A percentile compares a stretch with the other conserved stretches of the same genome.
These are phyloP conservation scores for Eustalomyia histrio DNA, from an alignment of 2,888 invertebrate species.

Conservation along the genomic window DNA sequence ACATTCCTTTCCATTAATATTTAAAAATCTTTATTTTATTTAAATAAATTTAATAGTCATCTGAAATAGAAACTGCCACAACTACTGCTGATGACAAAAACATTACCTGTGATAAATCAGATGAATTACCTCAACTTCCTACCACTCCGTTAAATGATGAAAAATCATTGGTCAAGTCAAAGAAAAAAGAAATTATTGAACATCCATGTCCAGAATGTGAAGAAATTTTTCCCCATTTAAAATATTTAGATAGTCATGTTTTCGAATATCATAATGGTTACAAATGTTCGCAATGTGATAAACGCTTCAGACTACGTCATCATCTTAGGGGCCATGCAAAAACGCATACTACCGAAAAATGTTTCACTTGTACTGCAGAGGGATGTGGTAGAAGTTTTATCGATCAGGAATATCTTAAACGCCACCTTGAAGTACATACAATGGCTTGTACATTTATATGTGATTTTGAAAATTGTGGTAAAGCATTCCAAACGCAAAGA, in stretches of 20 bases:
- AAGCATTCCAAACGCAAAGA: neutral
- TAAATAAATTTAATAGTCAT: neutral
- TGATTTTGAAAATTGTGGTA: constrained; percentile 6
- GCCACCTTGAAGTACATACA: neutral
- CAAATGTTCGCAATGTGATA: constrained; percentile 68
- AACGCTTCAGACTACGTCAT: constrained; percentile 58
- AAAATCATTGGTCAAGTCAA: neutral
- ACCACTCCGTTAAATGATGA: constrained; percentile 55
- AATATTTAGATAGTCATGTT: constrained; percentile 56
- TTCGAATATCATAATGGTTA: constrained; percentile 52
- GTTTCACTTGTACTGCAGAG: neutral
- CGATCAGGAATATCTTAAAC: neutral
- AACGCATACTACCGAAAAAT: neutral
- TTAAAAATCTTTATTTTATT: too few species aligned
- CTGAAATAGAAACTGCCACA: neutral
- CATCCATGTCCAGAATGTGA: constrained; percentile 51
- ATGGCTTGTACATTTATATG: neutral
- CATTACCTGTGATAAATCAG: constrained; percentile 54
- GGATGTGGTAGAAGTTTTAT: neutral
- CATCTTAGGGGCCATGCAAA: neutral
- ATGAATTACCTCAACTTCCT: constrained; percentile 69
- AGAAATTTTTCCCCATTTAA: constrained; percentile 37
- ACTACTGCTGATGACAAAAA: neutral
- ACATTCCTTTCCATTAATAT: neutral
- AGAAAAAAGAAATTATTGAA: constrained; percentile 3